A percentile compares a stretch with the other conserved stretches of the same genome.
phyloP scores from a whole-genome alignment of 2,888 invertebrate species.

The Gymnoscelis rufifasciata region DNA sequence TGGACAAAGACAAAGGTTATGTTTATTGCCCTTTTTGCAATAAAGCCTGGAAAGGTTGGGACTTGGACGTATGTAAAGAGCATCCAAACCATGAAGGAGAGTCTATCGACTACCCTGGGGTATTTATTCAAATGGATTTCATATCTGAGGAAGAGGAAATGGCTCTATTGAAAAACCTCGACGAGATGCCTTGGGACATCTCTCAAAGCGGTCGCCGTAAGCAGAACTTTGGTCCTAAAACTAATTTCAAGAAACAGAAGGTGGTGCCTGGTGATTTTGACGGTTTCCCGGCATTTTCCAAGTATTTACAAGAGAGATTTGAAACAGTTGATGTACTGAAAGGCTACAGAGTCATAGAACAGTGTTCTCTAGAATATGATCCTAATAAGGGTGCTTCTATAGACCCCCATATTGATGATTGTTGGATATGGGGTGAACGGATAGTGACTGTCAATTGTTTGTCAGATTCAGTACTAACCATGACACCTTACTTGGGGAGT shows the following conservation, averaged over 20 bases:
- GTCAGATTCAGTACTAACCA: slow-evolving; percentile 88
- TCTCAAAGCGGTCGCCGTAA: slow-evolving; percentile 98
- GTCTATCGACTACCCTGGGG: slow-evolving; percentile 82
- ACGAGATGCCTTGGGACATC: slow-evolving; percentile 89
- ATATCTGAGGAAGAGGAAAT: slow-evolving; percentile 84
- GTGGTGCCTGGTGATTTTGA: slow-evolving; percentile 86
- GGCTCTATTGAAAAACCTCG: slow-evolving; percentile 83
- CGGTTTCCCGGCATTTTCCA: slow-evolving; percentile 91
- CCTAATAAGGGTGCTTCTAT: slow-evolving; percentile 93
- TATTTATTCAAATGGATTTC: slow-evolving; percentile 85
- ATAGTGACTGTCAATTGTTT: slow-evolving; percentile 94
- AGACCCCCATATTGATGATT: slow-evolving; percentile 98
- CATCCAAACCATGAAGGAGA: slow-evolving; percentile 84
- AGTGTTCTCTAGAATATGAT: slow-evolving; percentile 97
- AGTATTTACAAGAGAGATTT: slow-evolving; percentile 89
- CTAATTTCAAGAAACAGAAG: slow-evolving; percentile 97
- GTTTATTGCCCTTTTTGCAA: slow-evolving; percentile 88
- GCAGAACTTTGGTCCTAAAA: slow-evolving; percentile 99
- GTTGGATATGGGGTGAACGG: slow-evolving; percentile 99
- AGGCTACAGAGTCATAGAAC: slow-evolving; percentile 91
- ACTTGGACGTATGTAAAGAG: slow-evolving; percentile 74
- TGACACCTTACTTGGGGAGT: slow-evolving; percentile 82
- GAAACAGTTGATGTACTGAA: slow-evolving; percentile 77
- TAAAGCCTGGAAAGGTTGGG: slow-evolving; percentile 87
- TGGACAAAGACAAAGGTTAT: slow-evolving; percentile 79